A percentile compares a stretch with the other conserved stretches of the same genome.
These are phyloP conservation scores for Andrena haemorrhoa DNA, from an alignment of 2,888 invertebrate species.

Conservation along the genomic window DNA sequence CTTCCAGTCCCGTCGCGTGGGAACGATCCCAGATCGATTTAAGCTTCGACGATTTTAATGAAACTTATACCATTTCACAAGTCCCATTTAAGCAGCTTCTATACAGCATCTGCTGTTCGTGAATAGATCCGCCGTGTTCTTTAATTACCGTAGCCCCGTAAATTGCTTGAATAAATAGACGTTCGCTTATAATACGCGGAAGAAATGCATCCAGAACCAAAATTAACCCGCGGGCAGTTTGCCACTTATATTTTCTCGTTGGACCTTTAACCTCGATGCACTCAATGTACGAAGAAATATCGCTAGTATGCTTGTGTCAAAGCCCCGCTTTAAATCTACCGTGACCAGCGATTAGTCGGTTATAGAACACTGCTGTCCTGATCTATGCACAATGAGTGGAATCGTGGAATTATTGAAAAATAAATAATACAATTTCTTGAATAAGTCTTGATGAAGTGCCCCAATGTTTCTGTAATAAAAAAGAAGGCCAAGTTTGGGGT, in stretches of 20 bases:
- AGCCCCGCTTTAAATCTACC: background rate
- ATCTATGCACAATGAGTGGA: background rate
- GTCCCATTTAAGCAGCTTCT: background rate
- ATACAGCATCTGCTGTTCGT: background rate
- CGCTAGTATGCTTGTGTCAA: background rate
- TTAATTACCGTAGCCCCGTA: constrained; percentile 39
- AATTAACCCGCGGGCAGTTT: constrained; percentile 59
- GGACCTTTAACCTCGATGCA: constrained; percentile 41
- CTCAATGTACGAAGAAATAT: constrained; percentile 25
- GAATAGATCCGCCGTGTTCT: constrained; percentile 3
- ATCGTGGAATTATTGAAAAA: background rate
- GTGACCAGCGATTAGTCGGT: background rate
- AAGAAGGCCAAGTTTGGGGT: no score
- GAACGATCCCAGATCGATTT: background rate
- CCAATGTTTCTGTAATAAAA: no score
- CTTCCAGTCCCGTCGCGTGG: background rate
- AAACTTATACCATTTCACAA: background rate
- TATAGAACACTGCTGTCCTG: background rate
- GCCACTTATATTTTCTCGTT: constrained; percentile 55
- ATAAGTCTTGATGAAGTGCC: no score
- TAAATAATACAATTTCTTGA: no score
- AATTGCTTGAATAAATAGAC: constrained; percentile 42
- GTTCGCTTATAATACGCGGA: constrained; percentile 56
- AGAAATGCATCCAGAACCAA: constrained; percentile 49
- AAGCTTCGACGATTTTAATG: background rate